Evolutionary conservation across 2,888 invertebrate species (phyloP).

Genomic region (Apoda limacodes): DNA sequence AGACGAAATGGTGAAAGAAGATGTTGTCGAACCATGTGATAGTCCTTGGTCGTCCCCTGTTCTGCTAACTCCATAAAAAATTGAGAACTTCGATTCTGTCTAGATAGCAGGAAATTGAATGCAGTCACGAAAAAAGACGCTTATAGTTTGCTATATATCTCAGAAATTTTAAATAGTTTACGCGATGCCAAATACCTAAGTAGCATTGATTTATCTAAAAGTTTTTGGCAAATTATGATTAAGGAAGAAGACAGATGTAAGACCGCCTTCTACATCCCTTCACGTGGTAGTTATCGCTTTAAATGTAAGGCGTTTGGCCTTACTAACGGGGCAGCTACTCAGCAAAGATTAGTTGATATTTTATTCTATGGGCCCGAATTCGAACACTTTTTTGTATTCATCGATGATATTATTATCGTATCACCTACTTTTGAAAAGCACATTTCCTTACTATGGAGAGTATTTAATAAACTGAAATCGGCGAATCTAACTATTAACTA

Average conservation of each 20-base stretch:
- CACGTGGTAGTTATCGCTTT: constrained; percentile 13
- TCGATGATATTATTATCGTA: constrained; percentile 19
- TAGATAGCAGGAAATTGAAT: constrained; percentile 19
- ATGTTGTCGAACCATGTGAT: constrained; percentile 15
- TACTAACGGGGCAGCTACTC: constrained; percentile 17
- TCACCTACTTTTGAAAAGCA: constrained; percentile 16
- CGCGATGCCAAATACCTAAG: constrained; percentile 12
- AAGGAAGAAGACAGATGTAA: constrained; percentile 12
- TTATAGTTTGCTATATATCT: constrained; percentile 16
- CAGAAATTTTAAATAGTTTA: constrained; percentile 18
- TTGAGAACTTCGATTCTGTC: constrained; percentile 16
- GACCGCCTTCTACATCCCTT: constrained; percentile 18
- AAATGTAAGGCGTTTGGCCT: constrained; percentile 15
- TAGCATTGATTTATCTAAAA: constrained; percentile 17
- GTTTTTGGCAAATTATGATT: constrained; percentile 21
- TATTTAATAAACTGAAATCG: constrained; percentile 13
- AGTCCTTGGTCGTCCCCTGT: constrained; percentile 21
- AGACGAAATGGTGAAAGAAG: constrained; percentile 10
- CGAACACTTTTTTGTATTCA: constrained; percentile 17
- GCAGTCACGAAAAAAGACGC: constrained; percentile 14
- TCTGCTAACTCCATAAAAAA: constrained; percentile 12
- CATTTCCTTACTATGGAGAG: constrained; percentile 10
- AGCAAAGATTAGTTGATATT: constrained; percentile 13
- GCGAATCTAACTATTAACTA: constrained; percentile 21
- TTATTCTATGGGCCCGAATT: constrained; percentile 16